phyloP scores from a whole-genome alignment of 2,113 vertebrate genomes.

The Stigmatopora nigra region DNA sequence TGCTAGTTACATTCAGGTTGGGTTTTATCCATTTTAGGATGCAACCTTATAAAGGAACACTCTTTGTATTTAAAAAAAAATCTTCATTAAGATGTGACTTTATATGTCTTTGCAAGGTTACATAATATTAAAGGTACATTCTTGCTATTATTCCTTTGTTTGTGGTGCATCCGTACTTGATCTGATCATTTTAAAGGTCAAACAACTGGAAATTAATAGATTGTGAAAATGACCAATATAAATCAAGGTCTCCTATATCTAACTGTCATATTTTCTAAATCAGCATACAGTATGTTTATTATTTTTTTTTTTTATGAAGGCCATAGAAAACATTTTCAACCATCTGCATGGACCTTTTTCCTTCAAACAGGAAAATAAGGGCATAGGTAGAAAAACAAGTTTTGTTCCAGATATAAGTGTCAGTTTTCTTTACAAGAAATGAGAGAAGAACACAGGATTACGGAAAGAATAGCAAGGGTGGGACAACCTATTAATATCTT shows the following conservation, averaged over 20 bases:
- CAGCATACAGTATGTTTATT: not conserved
- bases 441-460: conserved; percentile 8
- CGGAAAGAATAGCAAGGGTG: not conserved
- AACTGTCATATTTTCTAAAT: too few species aligned
- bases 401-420: conserved; percentile 6
- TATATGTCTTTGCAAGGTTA: not conserved
- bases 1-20: too few species aligned
- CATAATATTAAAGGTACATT: not conserved
- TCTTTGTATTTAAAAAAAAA: too few species aligned
- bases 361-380: not conserved
- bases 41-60: too few species aligned
- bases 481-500: not conserved
- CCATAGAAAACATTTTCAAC: not conserved
- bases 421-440: not conserved
- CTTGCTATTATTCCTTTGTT: too few species aligned
- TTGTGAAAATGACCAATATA: not conserved
- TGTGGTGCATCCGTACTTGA: too few species aligned
- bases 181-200: too few species aligned
- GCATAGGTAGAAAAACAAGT: conserved; percentile 1
- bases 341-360: not conserved
- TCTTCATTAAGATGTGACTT: too few species aligned
- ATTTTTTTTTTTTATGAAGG: not conserved
- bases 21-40: too few species aligned
- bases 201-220: too few species aligned
- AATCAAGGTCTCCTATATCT: too few species aligned